These are phyloP conservation scores for Scaptomyza hsui DNA, from an alignment of 1,140 invertebrate species.

Conservation along the genomic window DNA sequence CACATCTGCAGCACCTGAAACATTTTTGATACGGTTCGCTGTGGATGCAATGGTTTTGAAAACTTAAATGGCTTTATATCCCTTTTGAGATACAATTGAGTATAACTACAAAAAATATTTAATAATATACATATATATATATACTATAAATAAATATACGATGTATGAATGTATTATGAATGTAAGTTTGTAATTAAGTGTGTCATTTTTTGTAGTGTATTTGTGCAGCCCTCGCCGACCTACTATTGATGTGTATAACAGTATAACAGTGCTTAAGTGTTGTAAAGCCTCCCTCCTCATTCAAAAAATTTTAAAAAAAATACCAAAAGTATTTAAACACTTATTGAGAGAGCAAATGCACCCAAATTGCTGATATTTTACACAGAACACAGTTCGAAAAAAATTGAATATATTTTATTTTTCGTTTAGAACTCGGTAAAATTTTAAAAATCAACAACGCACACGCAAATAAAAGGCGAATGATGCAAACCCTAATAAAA, in stretches of 20 bases:
- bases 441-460: slow-evolving; percentile 16
- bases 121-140: slow-evolving; percentile 40
- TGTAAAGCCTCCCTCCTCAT: slow-evolving; percentile 24
- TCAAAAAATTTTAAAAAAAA: slow-evolving; percentile 26
- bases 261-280: slow-evolving; percentile 34
- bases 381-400: slow-evolving; percentile 69
- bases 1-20: slow-evolving; percentile 20
- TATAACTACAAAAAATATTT: slow-evolving; percentile 46
- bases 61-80: slow-evolving; percentile 81
- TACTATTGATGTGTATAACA: slow-evolving; percentile 46
- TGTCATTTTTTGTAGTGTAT: slow-evolving; percentile 71
- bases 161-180: slow-evolving; percentile 67
- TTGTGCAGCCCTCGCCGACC: slow-evolving; percentile 25
- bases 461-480: slow-evolving; percentile 18
- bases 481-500: slow-evolving; percentile 20
- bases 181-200: slow-evolving; percentile 50
- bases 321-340: neutral
- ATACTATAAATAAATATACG: slow-evolving; percentile 49
- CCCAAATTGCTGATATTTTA: slow-evolving; percentile 77
- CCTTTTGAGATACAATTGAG: slow-evolving; percentile 80
- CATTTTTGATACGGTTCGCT: slow-evolving; percentile 7
- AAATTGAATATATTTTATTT: slow-evolving; percentile 18
- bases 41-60: slow-evolving; percentile 60
- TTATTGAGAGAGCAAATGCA: slow-evolving; percentile 61
- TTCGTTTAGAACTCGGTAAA: slow-evolving; percentile 22